Conservation (phyloP, 1,140 invertebrate genomes). For the Drosophila subpulchrella region DNA sequence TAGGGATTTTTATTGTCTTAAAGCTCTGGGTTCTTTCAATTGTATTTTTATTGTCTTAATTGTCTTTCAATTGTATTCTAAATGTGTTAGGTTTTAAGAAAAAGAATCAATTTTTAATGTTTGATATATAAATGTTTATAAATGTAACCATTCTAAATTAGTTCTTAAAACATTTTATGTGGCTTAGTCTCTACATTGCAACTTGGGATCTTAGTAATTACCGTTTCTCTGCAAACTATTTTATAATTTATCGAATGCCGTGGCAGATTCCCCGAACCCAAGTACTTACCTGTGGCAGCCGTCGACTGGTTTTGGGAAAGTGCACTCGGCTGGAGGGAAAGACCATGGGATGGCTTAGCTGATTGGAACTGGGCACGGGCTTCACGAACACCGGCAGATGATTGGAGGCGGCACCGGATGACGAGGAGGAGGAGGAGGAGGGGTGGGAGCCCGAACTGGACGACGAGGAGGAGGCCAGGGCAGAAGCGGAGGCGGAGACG, state of each 20-base stretch:
- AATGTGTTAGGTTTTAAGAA: no score
- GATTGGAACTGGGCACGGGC: conserved; percentile 69
- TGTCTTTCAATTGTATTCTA: no score
- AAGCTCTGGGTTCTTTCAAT: no score
- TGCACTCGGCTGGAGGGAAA: conserved; percentile 85
- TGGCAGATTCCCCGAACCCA: no score
- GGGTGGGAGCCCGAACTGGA: conserved; percentile 28
- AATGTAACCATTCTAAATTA: no score
- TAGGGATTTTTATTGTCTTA: no score
- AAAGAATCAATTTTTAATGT: no score
- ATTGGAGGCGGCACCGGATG: conserved; percentile 31
- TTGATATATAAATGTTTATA: no score
- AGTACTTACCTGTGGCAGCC: conserved; percentile 86
- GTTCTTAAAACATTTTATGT: no score
- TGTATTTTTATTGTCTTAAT: no score
- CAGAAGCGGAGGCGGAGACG: conserved; percentile 55
- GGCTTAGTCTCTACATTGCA: no score
- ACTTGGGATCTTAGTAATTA: neutral
- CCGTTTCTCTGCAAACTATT: neutral
- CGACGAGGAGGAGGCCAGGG: conserved; percentile 22
- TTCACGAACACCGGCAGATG: conserved; percentile 72
- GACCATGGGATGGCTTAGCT: conserved; percentile 83
- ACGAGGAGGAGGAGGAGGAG: conserved; percentile 2
- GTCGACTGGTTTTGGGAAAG: conserved; percentile 85
- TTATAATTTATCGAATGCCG: neutral